Base-by-base conservation (phyloP, 2,797 vertebrate genomes). In the Brachyrhaphis roseni region DNA sequence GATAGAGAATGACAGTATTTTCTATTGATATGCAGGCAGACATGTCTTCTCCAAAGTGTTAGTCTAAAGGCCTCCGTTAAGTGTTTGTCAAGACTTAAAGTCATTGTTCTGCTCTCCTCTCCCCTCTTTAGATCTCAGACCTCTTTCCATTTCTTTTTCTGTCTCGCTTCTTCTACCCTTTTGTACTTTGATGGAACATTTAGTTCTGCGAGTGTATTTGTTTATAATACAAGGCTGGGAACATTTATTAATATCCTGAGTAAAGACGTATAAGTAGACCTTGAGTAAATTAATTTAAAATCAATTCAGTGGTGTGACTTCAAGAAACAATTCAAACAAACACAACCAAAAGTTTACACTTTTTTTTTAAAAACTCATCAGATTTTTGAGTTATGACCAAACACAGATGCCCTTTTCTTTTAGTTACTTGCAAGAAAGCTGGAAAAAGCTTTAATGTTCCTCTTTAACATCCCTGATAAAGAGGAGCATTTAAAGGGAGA, bases 51-150 rank as follows among this genome's bases (percentile, higher is more conserved):
- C 89, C 79, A 91, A 91, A 91, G 90, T 92, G 92, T 93, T 91
- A 87, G 90, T 93, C 92, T 92, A 92, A 94, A 94, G 92, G 92
- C 91, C 89, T 88, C 62, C 47, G 87, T 88, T 93, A 94, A 93
- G 92, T 94, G 94, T 94, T 95, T 94, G 93, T 94, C 93, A 93
- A 92, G 92, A 92, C 89, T 91, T 93, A 93, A 92, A 94, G 92
- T 90, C 90, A 92, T 92, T 93, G 92, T 93, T 95, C 92, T 93
- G 85, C 53, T 90, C 89, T 91, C 82, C 79, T 82, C 85, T 89
- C 74, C 76, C 13, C 45, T 46, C 45, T 87, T 89, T 85, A 90
- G 89, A 93, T 94, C 91, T 92, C 86, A 91, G 73, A 87, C 82
- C 71, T 87, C 85, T 91, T 84, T 82, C 75, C 78, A 81, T 43